Conservation (phyloP, 2,797 vertebrate species). For the Amphiprion clarkii region DNA sequence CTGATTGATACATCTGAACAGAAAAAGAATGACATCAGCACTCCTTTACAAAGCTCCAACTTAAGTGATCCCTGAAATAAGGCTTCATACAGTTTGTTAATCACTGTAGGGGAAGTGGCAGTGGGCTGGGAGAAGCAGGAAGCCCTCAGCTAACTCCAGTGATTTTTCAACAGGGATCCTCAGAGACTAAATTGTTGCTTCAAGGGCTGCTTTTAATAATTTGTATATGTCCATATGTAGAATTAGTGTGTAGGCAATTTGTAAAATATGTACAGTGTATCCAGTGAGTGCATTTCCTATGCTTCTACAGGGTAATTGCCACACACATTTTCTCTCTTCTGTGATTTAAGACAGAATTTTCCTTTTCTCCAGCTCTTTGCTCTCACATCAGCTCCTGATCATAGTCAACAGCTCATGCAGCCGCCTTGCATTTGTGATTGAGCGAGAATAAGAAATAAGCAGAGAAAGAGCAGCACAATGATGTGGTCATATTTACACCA, state of each 20-base stretch:
- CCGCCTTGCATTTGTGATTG: slow-evolving; percentile 8
- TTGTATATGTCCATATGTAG: slow-evolving; percentile 30
- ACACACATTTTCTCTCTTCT: slow-evolving; percentile 33
- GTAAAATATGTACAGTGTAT: slow-evolving; percentile 9
- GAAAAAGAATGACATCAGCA: slow-evolving; percentile 46
- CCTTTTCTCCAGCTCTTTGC: slow-evolving; percentile 24
- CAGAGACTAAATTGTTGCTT: slow-evolving; percentile 40
- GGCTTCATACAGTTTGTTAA: slow-evolving; percentile 56
- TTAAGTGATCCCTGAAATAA: slow-evolving; percentile 51
- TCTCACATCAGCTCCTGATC: slow-evolving; percentile 29
- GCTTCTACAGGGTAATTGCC: slow-evolving; percentile 32
- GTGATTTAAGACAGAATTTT: slow-evolving; percentile 43
- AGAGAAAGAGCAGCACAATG: slow-evolving; percentile 16
- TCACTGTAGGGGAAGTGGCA: slow-evolving; percentile 36
- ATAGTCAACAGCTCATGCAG: slow-evolving; percentile 25
- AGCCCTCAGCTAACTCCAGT: slow-evolving; percentile 17
- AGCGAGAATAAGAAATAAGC: slow-evolving; percentile 10
- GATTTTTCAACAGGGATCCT: slow-evolving; percentile 40
- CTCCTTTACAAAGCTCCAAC: slow-evolving; percentile 25
- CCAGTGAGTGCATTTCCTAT: slow-evolving; percentile 1
- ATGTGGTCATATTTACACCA: slow-evolving; percentile 58
- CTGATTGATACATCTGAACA: slow-evolving; percentile 56
- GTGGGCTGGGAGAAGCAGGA: slow-evolving; percentile 4
- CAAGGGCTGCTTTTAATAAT: slow-evolving; percentile 52
- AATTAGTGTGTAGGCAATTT: slow-evolving; percentile 16